Conservation (phyloP, 2,113 vertebrate genomes). For the Aviceda subcristata region DNA sequence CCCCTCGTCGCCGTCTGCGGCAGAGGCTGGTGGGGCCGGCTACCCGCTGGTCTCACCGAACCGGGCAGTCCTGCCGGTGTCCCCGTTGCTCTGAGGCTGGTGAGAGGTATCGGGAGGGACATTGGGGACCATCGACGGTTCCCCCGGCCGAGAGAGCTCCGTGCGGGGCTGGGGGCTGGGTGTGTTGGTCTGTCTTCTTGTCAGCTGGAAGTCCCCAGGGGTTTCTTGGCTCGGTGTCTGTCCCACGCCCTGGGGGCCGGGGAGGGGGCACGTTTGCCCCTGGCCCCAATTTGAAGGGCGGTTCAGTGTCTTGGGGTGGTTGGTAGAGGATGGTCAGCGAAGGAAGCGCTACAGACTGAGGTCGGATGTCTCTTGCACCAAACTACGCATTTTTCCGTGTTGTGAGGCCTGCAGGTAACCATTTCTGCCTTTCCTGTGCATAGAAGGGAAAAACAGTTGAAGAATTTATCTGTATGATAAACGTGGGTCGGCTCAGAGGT, state of each 20-base stretch:
- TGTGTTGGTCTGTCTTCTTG: background rate
- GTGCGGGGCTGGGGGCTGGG: too few species aligned
- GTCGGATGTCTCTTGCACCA: accelerated
- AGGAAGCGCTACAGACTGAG: accelerated
- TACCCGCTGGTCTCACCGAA: too few species aligned
- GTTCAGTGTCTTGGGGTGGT: too few species aligned
- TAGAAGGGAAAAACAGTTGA: accelerated
- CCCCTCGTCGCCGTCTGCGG: background rate
- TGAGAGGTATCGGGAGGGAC: too few species aligned
- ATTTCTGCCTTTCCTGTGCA: background rate
- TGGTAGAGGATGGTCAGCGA: accelerated
- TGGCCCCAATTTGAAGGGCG: too few species aligned
- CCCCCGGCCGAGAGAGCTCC: background rate
- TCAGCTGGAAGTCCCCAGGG: accelerated
- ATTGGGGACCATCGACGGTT: background rate
- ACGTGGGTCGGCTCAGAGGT: accelerated
- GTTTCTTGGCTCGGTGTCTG: background rate
- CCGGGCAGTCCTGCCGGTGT: background rate
- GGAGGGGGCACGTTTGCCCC: too few species aligned
- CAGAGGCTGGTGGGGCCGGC: background rate
- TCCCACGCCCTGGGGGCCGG: accelerated
- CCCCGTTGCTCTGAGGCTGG: background rate
- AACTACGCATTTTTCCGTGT: accelerated
- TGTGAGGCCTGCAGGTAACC: accelerated
- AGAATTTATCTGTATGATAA: accelerated